A percentile compares a stretch with the other conserved stretches of the same genome.
phyloP scores from a whole-genome alignment of 2,888 invertebrate genomes.

The Falcaria lacertinaria region DNA sequence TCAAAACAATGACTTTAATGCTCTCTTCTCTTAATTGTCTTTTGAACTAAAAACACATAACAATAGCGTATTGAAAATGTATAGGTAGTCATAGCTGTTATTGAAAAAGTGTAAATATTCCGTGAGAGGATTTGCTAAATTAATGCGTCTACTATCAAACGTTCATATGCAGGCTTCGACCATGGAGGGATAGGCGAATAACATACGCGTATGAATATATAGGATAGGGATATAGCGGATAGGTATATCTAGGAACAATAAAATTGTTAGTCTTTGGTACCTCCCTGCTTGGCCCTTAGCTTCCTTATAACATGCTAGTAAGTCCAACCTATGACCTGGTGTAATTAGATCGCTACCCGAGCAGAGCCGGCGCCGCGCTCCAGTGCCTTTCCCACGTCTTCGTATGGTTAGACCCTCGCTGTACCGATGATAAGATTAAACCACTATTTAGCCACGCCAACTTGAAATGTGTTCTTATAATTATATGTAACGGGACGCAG shows the following conservation, averaged over 20 bases:
- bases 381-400: constrained; percentile 47
- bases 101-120: too few relatives aligned
- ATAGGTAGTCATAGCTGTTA: too few relatives aligned
- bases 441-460: neutral
- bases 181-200: too few relatives aligned
- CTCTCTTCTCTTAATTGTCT: neutral
- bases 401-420: constrained; percentile 28
- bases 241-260: constrained; percentile 30
- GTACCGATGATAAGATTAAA: constrained; percentile 38
- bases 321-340: constrained; percentile 47
- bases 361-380: constrained; percentile 31
- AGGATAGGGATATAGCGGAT: too few relatives aligned
- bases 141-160: too few relatives aligned
- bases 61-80: neutral
- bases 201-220: too few relatives aligned
- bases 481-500: constrained; percentile 5
- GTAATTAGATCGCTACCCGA: constrained; percentile 64
- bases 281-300: constrained; percentile 17
- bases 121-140: too few relatives aligned
- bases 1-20: neutral
- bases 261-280: constrained; percentile 32
- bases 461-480: constrained; percentile 14
- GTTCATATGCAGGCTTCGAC: too few relatives aligned
- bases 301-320: constrained; percentile 38
- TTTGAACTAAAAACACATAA: neutral